phyloP scores from a whole-genome alignment of 2,113 vertebrate genomes.

The Balaenoptera acutorostrata region DNA sequence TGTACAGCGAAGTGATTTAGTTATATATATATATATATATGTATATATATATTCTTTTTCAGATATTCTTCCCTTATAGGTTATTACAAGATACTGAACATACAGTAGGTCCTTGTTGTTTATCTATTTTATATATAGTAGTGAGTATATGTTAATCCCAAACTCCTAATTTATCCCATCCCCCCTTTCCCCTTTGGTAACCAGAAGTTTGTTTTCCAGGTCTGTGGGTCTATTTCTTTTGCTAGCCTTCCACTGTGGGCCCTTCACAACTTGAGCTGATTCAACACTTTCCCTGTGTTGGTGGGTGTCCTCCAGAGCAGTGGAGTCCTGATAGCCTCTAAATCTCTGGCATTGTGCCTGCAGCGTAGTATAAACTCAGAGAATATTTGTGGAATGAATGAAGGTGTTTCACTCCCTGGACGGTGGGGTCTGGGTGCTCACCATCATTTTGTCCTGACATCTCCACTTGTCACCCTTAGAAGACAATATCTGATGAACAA shows the following conservation, averaged over 20 bases:
- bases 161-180: neutral
- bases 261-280: neutral
- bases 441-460: neutral
- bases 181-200: neutral
- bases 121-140: neutral
- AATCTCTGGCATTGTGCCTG: neutral
- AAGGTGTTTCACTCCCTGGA: neutral
- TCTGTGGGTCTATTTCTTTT: neutral
- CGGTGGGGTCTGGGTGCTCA: neutral
- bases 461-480: neutral
- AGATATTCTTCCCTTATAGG: neutral
- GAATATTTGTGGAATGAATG: neutral
- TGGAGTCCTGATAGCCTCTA: neutral
- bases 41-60: neutral
- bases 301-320: neutral
- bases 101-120: neutral
- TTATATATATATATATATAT: neutral
- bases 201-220: neutral
- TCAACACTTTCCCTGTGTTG: neutral
- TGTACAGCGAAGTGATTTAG: neutral
- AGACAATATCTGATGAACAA: neutral
- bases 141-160: neutral
- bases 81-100: neutral
- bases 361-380: neutral
- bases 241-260: neutral